phyloP scores from a whole-genome alignment of 2,113 vertebrate genomes.

The Halcyon malimbica region DNA sequence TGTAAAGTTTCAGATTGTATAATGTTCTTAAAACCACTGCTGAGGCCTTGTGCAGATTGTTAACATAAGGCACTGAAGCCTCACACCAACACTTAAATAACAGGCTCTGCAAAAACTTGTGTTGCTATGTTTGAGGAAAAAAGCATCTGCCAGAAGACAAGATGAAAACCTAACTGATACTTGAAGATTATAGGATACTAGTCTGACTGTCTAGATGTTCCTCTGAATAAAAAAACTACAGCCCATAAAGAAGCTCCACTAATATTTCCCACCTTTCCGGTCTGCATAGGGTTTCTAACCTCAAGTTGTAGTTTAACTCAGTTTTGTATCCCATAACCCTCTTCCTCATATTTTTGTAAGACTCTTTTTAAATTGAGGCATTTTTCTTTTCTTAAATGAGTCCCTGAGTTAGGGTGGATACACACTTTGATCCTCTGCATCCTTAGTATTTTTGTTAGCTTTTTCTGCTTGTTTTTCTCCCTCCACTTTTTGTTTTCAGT shows the following conservation, averaged over 20 bases:
- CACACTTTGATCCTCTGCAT: background rate
- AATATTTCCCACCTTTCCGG: background rate
- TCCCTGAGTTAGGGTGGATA: background rate
- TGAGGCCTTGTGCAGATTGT: background rate
- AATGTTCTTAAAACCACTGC: background rate
- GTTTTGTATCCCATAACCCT: background rate
- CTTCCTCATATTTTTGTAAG: background rate
- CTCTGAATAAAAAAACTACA: background rate
- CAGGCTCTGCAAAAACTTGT: background rate
- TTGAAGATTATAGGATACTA: background rate
- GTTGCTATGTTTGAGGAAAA: background rate
- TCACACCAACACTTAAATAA: background rate
- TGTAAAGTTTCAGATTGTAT: background rate
- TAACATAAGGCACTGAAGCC: background rate
- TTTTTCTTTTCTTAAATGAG: background rate
- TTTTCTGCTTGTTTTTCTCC: background rate
- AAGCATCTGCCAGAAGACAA: background rate
- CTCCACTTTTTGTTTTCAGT: background rate
- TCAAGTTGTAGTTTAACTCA: background rate
- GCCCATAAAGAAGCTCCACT: background rate
- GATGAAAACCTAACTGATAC: background rate
- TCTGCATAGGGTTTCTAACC: background rate
- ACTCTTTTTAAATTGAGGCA: background rate
- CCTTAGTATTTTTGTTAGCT: background rate
- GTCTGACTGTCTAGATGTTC: background rate